A percentile compares a stretch with the other conserved stretches of the same genome.
These are phyloP conservation scores for Stichopus horrens DNA, from an alignment of 53 echinoderm and acorn worm species.

Conservation along the genomic window DNA sequence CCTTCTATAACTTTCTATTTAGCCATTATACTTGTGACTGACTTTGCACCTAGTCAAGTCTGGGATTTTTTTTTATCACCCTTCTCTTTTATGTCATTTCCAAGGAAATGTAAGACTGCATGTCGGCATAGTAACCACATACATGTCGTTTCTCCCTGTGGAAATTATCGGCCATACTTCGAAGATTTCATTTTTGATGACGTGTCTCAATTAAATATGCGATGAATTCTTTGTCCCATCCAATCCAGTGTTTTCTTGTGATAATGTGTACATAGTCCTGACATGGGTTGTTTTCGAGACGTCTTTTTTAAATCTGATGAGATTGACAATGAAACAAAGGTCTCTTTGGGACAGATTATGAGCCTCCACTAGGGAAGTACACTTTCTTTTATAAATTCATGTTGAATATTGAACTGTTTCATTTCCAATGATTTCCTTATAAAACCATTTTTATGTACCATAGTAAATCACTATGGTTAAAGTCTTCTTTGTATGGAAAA, in stretches of 20 bases:
- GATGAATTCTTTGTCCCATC: background rate
- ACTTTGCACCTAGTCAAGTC: too few species aligned
- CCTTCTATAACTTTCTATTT: too few species aligned
- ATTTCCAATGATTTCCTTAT: background rate
- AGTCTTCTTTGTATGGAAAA: background rate
- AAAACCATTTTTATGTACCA: background rate
- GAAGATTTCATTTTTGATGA: background rate
- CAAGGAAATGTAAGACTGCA: too few species aligned
- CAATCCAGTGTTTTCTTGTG: background rate
- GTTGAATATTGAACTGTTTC: background rate
- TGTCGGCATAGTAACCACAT: too few species aligned
- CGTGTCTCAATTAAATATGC: background rate
- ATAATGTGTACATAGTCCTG: background rate
- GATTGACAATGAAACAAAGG: background rate
- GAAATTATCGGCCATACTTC: background rate
- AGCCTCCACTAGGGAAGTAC: background rate
- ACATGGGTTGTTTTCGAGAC: background rate
- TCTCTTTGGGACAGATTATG: background rate
- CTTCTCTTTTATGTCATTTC: too few species aligned
- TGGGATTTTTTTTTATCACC: too few species aligned
- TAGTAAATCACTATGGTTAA: background rate
- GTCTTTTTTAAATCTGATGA: background rate
- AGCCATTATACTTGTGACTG: too few species aligned
- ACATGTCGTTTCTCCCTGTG: background rate
- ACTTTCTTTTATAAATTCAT: background rate